phyloP scores from a whole-genome alignment of 2,797 vertebrate genomes.

The Sebastes hubbsi region DNA sequence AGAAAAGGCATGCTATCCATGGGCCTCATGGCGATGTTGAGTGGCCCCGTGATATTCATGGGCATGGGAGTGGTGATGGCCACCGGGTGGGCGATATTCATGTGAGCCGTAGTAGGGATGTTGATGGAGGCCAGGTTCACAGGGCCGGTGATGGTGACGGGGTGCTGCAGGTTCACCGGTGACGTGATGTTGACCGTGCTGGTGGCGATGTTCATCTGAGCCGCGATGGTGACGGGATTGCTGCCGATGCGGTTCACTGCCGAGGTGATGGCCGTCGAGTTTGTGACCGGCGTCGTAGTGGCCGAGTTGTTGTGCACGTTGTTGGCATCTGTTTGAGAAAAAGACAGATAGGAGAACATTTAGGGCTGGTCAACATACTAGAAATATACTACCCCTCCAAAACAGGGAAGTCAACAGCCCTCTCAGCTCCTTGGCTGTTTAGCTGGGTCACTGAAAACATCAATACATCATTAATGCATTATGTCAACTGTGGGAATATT shows the following conservation, averaged over 20 bases:
- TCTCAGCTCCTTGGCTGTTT: slow-evolving; percentile 41
- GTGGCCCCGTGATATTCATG: slow-evolving; percentile 90
- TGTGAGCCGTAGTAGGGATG: slow-evolving; percentile 83
- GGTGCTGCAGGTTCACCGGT: slow-evolving; percentile 93
- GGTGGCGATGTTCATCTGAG: slow-evolving; percentile 97
- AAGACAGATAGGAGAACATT: not conserved
- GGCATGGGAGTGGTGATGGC: slow-evolving; percentile 95
- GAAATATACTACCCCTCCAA: slow-evolving; percentile 7
- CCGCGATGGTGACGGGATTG: slow-evolving; percentile 93
- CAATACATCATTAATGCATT: slow-evolving; percentile 51
- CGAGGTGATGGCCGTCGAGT: slow-evolving; percentile 72
- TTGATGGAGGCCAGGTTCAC: slow-evolving; percentile 91
- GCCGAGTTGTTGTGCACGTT: slow-evolving; percentile 79
- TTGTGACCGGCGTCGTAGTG: slow-evolving; percentile 66
- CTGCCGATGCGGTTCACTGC: slow-evolving; percentile 74
- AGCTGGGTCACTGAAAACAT: slow-evolving; percentile 53
- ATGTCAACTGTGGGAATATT: slow-evolving; percentile 67
- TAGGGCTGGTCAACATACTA: not conserved
- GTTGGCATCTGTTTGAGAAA: slow-evolving; percentile 72
- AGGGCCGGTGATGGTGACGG: slow-evolving; percentile 95
- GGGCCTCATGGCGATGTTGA: slow-evolving; percentile 96
- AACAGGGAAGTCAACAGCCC: slow-evolving; percentile 38
- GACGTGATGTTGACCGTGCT: slow-evolving; percentile 95
- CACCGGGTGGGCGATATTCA: slow-evolving; percentile 96
- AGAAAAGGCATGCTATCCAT: slow-evolving; percentile 92